Percentiles rank a stretch among this genome's conserved stretches.
Conservation (phyloP, 1,140 invertebrate species). For the Drosophila dunni region DNA sequence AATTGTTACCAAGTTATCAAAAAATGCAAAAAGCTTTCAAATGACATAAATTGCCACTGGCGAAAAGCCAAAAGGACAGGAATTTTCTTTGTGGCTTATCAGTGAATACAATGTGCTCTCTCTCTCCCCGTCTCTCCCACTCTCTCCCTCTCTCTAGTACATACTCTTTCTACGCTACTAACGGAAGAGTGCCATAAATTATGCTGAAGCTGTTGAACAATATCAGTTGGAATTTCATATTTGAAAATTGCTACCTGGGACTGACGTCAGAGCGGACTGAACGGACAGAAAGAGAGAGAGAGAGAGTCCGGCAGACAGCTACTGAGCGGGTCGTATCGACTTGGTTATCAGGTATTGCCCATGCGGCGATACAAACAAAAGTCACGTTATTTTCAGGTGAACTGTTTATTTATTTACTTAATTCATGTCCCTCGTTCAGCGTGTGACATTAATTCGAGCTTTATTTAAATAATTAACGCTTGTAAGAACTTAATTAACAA, state of each 20-base stretch:
- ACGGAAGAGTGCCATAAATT: slow-evolving; percentile 67
- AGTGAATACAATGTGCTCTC: neutral
- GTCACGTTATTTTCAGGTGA: slow-evolving; percentile 1
- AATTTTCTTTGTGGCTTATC: slow-evolving; percentile 35
- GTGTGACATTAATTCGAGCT: slow-evolving; percentile 2
- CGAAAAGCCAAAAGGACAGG: slow-evolving; percentile 43
- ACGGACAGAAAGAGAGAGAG: neutral
- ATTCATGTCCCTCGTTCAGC: slow-evolving; percentile 1
- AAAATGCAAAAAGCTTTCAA: neutral
- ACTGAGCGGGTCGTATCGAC: neutral
- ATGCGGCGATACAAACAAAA: slow-evolving; percentile 10
- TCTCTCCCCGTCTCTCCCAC: neutral
- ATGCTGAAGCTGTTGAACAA: slow-evolving; percentile 31
- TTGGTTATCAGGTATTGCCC: slow-evolving; percentile 35
- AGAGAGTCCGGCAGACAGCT: neutral
- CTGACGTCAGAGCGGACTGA: neutral
- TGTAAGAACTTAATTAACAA: slow-evolving; percentile 1
- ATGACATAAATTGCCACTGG: slow-evolving; percentile 43
- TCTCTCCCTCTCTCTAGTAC: slow-evolving; percentile 2
- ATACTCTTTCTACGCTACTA: neutral
- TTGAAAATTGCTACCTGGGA: neutral
- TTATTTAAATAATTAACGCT: slow-evolving; percentile 8
- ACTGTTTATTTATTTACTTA: slow-evolving; percentile 6
- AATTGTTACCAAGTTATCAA: no score
- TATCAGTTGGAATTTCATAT: slow-evolving; percentile 48